Evolutionary conservation across 2,113 vertebrate species (phyloP).

Genomic region (Phaethornis superciliosus): DNA sequence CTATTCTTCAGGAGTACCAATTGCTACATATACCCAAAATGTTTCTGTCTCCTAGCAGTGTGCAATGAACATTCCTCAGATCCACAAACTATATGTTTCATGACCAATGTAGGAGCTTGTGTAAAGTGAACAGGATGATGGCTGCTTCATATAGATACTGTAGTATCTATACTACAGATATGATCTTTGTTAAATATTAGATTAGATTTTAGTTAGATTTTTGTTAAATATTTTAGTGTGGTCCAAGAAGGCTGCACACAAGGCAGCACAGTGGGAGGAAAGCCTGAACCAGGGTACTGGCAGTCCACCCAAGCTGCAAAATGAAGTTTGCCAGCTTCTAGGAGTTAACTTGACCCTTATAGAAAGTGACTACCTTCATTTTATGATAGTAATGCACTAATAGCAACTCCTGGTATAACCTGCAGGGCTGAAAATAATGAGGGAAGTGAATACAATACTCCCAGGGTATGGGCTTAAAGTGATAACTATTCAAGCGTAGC

Average conservation of each 20-base stretch:
- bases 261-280: not conserved
- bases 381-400: conserved; percentile 57
- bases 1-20: not conserved
- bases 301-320: not conserved
- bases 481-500: conserved; percentile 69
- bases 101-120: not conserved
- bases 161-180: no score
- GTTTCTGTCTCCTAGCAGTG: not conserved
- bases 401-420: conserved; percentile 63
- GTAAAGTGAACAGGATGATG: not conserved
- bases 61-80: not conserved
- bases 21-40: not conserved
- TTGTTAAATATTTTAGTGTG: not conserved
- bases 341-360: conserved; percentile 50
- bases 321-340: not conserved
- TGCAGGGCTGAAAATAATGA: conserved; percentile 75
- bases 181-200: no score
- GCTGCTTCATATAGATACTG: not conserved
- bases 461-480: conserved; percentile 68
- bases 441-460: conserved; percentile 58
- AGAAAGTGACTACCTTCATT: conserved; percentile 64
- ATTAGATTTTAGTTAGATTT: not conserved
- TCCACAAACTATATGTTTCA: not conserved
- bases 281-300: not conserved
- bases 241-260: not conserved